Evolutionary conservation across 2,113 vertebrate genomes (phyloP).

Genomic region (Blennius ocellaris): DNA sequence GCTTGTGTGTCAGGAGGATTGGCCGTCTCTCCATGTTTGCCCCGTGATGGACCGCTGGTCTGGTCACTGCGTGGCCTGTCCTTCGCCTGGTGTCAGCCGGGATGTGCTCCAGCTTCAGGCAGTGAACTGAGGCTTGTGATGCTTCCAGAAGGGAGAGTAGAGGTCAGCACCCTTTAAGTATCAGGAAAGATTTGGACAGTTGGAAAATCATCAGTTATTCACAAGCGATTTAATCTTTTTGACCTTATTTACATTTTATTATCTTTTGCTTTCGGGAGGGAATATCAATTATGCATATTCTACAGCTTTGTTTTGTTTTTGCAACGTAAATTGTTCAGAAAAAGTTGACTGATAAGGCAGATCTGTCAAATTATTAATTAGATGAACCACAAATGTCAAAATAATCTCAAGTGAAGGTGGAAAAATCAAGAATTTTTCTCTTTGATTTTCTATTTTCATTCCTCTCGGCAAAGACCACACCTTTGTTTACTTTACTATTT

Average conservation of each 20-base stretch:
- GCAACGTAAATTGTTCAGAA: no score
- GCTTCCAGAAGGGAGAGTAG: no score
- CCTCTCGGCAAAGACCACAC: background rate
- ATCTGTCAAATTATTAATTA: no score
- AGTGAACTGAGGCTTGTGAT: no score
- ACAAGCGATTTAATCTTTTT: background rate
- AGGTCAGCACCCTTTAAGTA: background rate
- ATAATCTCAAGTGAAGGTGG: background rate
- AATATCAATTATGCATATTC: background rate
- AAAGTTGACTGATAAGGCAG: no score
- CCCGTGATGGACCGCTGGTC: no score
- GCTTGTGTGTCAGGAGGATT: no score
- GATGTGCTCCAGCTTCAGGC: no score
- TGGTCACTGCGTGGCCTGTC: no score
- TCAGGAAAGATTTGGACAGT: background rate
- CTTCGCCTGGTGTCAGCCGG: no score
- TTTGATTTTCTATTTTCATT: background rate
- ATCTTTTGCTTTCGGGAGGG: background rate
- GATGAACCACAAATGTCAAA: constrained; percentile 4
- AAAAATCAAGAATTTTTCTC: background rate
- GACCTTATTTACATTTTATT: background rate
- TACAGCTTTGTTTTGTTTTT: background rate
- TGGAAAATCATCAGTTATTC: background rate
- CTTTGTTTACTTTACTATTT: background rate
- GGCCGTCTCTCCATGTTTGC: no score